Base-by-base conservation (phyloP, 1,140 invertebrate species). In the Amphibalanus amphitrite region DNA sequence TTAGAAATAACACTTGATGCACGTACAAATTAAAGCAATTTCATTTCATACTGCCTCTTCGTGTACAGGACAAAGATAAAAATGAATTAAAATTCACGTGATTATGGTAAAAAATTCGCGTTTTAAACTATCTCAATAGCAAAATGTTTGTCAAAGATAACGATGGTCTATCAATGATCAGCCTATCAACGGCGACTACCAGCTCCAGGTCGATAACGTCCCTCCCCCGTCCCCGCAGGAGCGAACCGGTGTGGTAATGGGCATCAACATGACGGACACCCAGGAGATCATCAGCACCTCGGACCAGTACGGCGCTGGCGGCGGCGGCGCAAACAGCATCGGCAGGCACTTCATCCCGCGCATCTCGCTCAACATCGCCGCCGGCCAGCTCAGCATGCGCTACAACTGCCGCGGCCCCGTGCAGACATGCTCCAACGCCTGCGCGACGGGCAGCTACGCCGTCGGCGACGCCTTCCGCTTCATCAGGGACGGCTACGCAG, bases 181-280 rank as follows among this genome's bases (percentile, higher is more conserved):
- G n/a, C n/a, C n/a, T n/a, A n/a, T n/a, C n/a, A n/a, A n/a, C n/a
- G n/a, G n/a, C n/a, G n/a, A n/a, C n/a, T n/a, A n/a, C n/a, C n/a
- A n/a, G n/a, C n/a, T n/a, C n/a, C n/a, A n/a, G n/a, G n/a, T n/a
- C n/a, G n/a, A n/a, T n/a, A n/a, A n/a, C n/a, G n/a, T n/a, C n/a
- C n/a, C 17, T 17, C 17, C 38, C 6, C 38, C 38, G 38, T 85
- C 71, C 84, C 85, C 80, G 81, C 30, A 74, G 74, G 65, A 76
- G 64, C 80, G 82, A 68, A 91, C 90, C 47, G 95, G 95, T 23
- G 95, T 98, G 23, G 89, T 94, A 47, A 86, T 98, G 67, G 96
- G 96, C 28, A 91, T 94, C 83, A 95, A 95, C 70, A 96, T 98
- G 92, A 86, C 92, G 72, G 93, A 96, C 80, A 82, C 99, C n/a